A percentile compares a stretch with the other conserved stretches of the same genome.
These are phyloP conservation scores for Acanthis flammea DNA, from an alignment of 2,797 vertebrate species.

Conservation along the genomic window DNA sequence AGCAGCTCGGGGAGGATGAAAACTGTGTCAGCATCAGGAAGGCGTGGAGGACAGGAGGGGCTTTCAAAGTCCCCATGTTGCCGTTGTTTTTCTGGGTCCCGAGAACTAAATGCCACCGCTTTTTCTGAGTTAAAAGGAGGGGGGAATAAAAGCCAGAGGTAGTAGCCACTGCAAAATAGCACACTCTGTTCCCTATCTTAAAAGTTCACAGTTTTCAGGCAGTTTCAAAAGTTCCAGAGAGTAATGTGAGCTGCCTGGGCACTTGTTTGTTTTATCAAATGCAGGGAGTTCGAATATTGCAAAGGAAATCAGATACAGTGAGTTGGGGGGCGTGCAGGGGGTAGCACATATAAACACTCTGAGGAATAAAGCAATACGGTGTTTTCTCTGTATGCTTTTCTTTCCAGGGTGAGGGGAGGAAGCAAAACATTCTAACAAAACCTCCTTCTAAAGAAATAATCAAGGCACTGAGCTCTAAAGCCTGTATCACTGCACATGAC, in stretches of 20 bases:
- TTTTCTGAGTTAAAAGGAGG: neutral
- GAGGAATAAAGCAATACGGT: neutral
- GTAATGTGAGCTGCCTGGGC: slow-evolving; percentile 39
- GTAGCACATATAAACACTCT: neutral
- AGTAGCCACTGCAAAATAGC: neutral
- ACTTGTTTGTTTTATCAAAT: slow-evolving; percentile 51
- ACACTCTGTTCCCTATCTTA: neutral
- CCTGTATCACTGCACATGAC: neutral
- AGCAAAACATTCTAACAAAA: slow-evolving; percentile 44
- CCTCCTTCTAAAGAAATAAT: slow-evolving; percentile 45
- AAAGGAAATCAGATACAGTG: slow-evolving; percentile 8
- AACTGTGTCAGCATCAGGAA: neutral
- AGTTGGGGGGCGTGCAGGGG: neutral
- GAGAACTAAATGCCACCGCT: neutral
- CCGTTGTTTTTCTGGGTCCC: neutral
- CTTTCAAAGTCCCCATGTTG: neutral
- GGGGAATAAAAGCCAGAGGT: neutral
- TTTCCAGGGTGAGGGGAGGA: neutral
- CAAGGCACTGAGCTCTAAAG: slow-evolving; percentile 29
- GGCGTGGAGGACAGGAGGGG: neutral
- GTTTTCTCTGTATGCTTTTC: slow-evolving; percentile 1
- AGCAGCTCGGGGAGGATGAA: neutral
- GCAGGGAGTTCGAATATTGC: slow-evolving; percentile 5
- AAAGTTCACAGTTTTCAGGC: slow-evolving; percentile 22
- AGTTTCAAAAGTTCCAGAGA: slow-evolving; percentile 21